These are phyloP conservation scores for Cinclus mexicanus DNA, from an alignment of 2,113 vertebrate species.

Conservation along the genomic window DNA sequence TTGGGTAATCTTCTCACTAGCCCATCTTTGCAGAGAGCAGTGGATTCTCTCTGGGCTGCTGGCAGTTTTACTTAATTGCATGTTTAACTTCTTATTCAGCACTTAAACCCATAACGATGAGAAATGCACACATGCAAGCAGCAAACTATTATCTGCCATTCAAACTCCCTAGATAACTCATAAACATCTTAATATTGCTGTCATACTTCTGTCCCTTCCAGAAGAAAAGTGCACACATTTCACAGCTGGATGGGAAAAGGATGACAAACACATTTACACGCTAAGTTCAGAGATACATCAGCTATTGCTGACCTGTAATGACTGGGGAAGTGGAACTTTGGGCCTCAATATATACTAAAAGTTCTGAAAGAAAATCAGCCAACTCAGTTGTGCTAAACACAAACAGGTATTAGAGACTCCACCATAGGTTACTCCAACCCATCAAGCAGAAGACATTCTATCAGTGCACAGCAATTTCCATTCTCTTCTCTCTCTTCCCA, in stretches of 20 bases:
- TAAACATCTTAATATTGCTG: constrained; percentile 3
- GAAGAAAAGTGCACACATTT: neutral
- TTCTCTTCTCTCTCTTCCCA: neutral
- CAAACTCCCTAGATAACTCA: neutral
- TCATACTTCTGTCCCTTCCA: neutral
- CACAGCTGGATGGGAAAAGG: neutral
- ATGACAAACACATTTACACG: neutral
- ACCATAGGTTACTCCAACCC: neutral
- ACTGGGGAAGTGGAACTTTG: neutral
- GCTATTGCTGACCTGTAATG: neutral
- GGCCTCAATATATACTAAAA: neutral
- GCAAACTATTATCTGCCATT: constrained; percentile 8
- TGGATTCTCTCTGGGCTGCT: neutral
- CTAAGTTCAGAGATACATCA: neutral
- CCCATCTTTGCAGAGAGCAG: constrained; percentile 9
- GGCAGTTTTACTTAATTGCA: constrained; percentile 51
- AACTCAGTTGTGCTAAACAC: neutral
- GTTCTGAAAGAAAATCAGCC: neutral
- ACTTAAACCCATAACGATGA: neutral
- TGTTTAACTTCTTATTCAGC: constrained; percentile 53
- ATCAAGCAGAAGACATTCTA: neutral
- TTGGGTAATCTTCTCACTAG: constrained; percentile 39
- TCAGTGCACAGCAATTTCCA: neutral
- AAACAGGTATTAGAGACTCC: neutral
- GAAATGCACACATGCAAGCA: neutral